phyloP scores from a whole-genome alignment of 2,888 invertebrate species.

The Muschampia plurimacula region DNA sequence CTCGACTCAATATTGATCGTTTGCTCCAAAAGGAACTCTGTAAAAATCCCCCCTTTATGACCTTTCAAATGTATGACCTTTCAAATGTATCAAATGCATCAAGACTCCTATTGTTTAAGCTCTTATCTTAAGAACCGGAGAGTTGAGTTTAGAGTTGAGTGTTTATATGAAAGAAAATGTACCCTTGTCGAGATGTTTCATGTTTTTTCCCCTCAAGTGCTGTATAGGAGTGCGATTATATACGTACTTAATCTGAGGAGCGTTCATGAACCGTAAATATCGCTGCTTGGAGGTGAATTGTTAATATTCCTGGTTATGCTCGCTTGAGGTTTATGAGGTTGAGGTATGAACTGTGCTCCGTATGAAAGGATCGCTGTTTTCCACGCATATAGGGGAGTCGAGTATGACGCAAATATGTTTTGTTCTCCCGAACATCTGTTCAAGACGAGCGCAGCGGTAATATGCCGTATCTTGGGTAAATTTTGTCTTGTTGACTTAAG shows the following conservation, averaged over 20 bases:
- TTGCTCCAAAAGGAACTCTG: slow-evolving; percentile 56
- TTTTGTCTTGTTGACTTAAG: slow-evolving; percentile 1
- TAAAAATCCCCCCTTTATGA: slow-evolving; percentile 52
- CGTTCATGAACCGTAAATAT: slow-evolving; percentile 48
- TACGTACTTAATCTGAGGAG: slow-evolving; percentile 50
- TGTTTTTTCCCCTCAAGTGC: slow-evolving; percentile 54
- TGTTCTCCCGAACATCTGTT: background rate
- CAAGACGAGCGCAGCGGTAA: background rate
- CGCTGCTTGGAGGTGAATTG: slow-evolving; percentile 40
- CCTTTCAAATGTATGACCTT: slow-evolving; percentile 14
- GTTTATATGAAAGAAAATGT: slow-evolving; percentile 18
- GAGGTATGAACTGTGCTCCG: background rate
- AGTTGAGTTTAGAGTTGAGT: slow-evolving; percentile 48
- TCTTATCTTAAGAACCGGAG: slow-evolving; percentile 45
- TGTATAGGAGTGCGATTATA: slow-evolving; percentile 45
- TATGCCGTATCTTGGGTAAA: slow-evolving; percentile 1
- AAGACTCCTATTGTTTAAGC: slow-evolving; percentile 15
- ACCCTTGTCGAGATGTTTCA: slow-evolving; percentile 54
- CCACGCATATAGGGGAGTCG: slow-evolving; percentile 8
- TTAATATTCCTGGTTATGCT: slow-evolving; percentile 38
- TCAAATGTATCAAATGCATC: background rate
- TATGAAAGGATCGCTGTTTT: background rate
- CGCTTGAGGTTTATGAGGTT: slow-evolving; percentile 31
- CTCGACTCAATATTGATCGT: slow-evolving; percentile 60
- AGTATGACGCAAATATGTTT: slow-evolving; percentile 22